Evolutionary conservation across 2,888 invertebrate species (phyloP).

Genomic region (Isotomurus palustris): DNA sequence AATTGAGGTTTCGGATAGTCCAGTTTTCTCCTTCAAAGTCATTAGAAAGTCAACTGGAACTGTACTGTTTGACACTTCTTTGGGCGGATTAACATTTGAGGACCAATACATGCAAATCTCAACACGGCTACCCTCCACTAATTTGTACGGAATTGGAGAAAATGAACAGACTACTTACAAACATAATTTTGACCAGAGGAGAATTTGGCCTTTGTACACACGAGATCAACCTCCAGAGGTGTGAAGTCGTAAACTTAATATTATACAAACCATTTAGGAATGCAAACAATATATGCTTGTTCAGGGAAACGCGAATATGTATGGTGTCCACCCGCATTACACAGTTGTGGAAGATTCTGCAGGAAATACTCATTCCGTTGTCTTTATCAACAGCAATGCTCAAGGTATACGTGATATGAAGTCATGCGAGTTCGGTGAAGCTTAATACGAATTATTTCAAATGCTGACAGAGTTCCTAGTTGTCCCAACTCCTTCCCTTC

Average conservation of each 20-base stretch:
- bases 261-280: background rate
- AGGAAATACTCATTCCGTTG: slow-evolving; percentile 68
- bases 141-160: slow-evolving; percentile 53
- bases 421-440: background rate
- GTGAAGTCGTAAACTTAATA: background rate
- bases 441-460: background rate
- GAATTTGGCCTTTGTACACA: slow-evolving; percentile 49
- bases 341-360: slow-evolving; percentile 65
- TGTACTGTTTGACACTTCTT: slow-evolving; percentile 46
- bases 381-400: slow-evolving; percentile 76
- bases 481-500: slow-evolving; percentile 73
- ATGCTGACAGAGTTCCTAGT: slow-evolving; percentile 70
- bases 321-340: slow-evolving; percentile 70
- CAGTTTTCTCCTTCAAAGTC: slow-evolving; percentile 37
- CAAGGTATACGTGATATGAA: slow-evolving; percentile 75
- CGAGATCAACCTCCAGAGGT: slow-evolving; percentile 48
- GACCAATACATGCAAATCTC: slow-evolving; percentile 53
- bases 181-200: slow-evolving; percentile 49
- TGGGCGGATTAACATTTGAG: slow-evolving; percentile 51
- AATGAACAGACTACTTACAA: slow-evolving; percentile 49
- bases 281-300: background rate
- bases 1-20: slow-evolving; percentile 20
- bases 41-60: slow-evolving; percentile 29
- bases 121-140: slow-evolving; percentile 49
- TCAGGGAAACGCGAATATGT: slow-evolving; percentile 34